Base-by-base conservation (phyloP, 2,113 vertebrate genomes). In the Stercorarius parasiticus region DNA sequence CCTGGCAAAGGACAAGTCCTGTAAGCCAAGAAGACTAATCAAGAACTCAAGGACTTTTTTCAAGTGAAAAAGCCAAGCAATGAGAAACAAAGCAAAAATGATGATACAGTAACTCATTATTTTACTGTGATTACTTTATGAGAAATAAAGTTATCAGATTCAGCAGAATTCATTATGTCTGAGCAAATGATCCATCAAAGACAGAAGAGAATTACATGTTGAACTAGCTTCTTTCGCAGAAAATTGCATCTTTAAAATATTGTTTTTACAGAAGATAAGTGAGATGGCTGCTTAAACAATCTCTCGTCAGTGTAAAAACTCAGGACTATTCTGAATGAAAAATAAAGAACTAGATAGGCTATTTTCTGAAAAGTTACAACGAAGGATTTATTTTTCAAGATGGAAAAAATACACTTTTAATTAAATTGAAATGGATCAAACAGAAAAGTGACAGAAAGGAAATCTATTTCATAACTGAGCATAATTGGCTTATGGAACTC, bases 81-180 rank as follows among this genome's bases (percentile, higher is more conserved):
- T 40, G 66, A 65, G 71, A 95, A 90, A 93, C 72, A 95, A 90
- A 82, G 72, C 49, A 79, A 82, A 89, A 92, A 49, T 66, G 40
- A 87, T 85, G 73, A 50, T 74, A 55, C 2, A 50, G 77, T 74
- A 80, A 71, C 94, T 89, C 81, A 72, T 96, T 95, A 93, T 70
- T 95, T 81, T 56, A 16, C 78, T 76, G 82, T 84, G 78, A 91
- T 95, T 92, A 81, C 85, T 74, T 77, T 38, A 56, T 38, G 38
- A 94, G 83, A 88, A 94, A 78, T 78, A 85, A 92, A 92, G 64
- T 91, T 90, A 94, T 80, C 93, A 89, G 90, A 96, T 91, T 86
- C 64, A 86, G 76, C 73, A 88, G 96, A 93, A 97, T 93, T 95
- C 77, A 70, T 93, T 97, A 82, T 38, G 62, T 73, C 55, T 77